Evolutionary conservation across 2,888 invertebrate species (phyloP).

Genomic region (Diogma glabrata): DNA sequence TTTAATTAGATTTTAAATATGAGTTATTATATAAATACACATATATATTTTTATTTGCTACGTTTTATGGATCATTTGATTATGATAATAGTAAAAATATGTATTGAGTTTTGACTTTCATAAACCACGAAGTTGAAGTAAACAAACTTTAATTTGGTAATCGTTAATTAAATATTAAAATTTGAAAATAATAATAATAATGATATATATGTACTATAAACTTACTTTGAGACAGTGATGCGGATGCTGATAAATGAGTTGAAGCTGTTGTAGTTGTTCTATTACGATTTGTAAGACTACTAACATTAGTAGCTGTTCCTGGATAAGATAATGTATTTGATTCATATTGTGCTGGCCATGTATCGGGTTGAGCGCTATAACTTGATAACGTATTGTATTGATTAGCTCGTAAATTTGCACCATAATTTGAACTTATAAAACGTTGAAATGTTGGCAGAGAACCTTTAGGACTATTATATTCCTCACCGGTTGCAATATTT

Average conservation of each 20-base stretch:
- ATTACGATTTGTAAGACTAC: not conserved
- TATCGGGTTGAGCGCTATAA: conserved; percentile 24
- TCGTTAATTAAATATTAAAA: conserved; percentile 11
- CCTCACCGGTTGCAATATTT: conserved; percentile 3
- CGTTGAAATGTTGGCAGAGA: conserved; percentile 34
- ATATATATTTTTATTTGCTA: too few relatives aligned
- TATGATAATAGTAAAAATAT: too few relatives aligned
- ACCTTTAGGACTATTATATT: conserved; percentile 26
- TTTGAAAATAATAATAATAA: conserved; percentile 1
- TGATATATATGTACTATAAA: too few relatives aligned
- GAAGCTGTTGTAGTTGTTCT: not conserved
- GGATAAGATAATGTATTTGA: conserved; percentile 2
- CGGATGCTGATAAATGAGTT: conserved; percentile 49
- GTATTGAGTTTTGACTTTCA: too few relatives aligned
- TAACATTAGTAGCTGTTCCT: not conserved
- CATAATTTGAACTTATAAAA: conserved; percentile 22
- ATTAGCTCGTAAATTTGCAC: conserved; percentile 22
- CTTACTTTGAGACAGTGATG: conserved; percentile 63
- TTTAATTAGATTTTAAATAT: too few relatives aligned
- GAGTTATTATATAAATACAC: too few relatives aligned
- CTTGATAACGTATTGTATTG: conserved; percentile 29
- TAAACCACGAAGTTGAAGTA: conserved; percentile 7
- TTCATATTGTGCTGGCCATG: not conserved
- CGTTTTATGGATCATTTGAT: too few relatives aligned
- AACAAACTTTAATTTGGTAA: conserved; percentile 4